These are phyloP conservation scores for Stomatorhinus walkeri DNA, from an alignment of 2,797 vertebrate genomes.

Conservation along the genomic window DNA sequence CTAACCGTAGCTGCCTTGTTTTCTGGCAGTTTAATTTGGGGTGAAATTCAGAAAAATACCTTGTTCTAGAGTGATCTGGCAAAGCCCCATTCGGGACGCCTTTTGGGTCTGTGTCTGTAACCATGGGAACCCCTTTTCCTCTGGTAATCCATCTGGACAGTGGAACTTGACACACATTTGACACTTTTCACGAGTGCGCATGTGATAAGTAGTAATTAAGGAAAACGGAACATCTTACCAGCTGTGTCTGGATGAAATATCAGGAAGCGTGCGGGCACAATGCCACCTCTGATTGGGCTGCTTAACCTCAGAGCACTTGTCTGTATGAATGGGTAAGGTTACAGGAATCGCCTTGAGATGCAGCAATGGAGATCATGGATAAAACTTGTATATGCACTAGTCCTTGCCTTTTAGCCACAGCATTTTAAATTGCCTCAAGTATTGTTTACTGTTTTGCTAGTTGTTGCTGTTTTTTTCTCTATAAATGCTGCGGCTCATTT, in stretches of 20 bases:
- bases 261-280: background rate
- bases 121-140: background rate
- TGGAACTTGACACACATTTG: background rate
- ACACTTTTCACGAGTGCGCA: background rate
- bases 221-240: background rate
- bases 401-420: background rate
- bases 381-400: background rate
- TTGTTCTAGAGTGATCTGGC: background rate
- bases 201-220: conserved; percentile 8
- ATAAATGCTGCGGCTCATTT: background rate
- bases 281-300: background rate
- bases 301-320: background rate
- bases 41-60: background rate
- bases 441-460: background rate
- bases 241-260: background rate
- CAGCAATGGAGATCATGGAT: background rate
- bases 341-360: background rate
- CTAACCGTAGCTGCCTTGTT: background rate
- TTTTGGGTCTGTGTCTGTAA: background rate
- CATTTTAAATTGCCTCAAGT: background rate
- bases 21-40: background rate
- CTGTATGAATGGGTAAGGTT: background rate
- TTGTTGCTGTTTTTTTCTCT: background rate
- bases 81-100: background rate
- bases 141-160: background rate